Evolutionary conservation across 1,140 invertebrate genomes (phyloP).

Genomic region (Drosophila pseudoobscura): DNA sequence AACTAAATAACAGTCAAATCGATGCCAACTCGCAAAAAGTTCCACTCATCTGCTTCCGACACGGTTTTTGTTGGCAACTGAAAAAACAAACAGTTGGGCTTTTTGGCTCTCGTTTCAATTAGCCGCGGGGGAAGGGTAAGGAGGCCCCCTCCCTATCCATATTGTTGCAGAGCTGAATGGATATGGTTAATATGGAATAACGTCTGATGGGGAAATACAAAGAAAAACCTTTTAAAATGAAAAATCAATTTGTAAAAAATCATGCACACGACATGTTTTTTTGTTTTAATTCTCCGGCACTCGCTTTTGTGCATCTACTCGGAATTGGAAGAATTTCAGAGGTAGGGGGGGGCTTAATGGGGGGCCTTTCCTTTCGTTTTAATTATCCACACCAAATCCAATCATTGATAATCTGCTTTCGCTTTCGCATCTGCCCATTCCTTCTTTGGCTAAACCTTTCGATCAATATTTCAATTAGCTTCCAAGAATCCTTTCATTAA

Average conservation of each 20-base stretch:
- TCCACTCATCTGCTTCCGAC: constrained; percentile 48
- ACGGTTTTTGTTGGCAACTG: constrained; percentile 31
- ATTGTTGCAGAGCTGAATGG: constrained; percentile 5
- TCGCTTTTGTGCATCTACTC: no score
- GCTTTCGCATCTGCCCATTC: no score
- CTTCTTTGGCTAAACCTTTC: background rate
- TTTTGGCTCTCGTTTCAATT: constrained; percentile 32
- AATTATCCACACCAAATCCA: background rate
- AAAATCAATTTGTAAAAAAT: no score
- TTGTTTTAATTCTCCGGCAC: no score
- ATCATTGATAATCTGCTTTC: constrained; percentile 5
- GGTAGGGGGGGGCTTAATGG: no score
- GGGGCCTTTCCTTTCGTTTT: no score
- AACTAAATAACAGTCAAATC: constrained; percentile 34
- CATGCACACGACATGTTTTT: no score
- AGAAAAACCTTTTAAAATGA: no score
- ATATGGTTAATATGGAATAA: no score
- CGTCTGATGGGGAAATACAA: no score
- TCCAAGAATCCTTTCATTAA: constrained; percentile 15
- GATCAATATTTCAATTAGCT: constrained; percentile 38
- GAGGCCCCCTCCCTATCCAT: background rate
- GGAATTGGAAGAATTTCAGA: no score
- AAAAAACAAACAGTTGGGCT: constrained; percentile 1
- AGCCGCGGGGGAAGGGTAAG: background rate
- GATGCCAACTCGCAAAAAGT: constrained; percentile 48